Base-by-base conservation (phyloP, 2,888 invertebrate species). In the Tanypteryx hageni region DNA sequence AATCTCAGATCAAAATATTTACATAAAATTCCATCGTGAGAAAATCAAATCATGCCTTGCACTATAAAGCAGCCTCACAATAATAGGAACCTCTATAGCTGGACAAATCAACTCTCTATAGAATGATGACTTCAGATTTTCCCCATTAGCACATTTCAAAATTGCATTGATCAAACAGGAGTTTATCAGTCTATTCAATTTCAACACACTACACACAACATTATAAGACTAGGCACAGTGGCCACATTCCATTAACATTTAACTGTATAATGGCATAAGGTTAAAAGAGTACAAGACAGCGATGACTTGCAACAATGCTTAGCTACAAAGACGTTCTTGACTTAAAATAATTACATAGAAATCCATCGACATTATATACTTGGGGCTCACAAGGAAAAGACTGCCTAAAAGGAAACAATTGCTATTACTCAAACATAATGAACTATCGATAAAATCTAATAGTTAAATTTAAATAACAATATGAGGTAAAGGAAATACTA, bases 111-210 rank as follows among this genome's bases (percentile, higher is more conserved):
- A 86, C 27, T 27, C 22, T 89, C 68, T 68, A 64, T 68, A 89
- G n/a, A 86, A 89, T 31, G 27, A 18, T 85, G n/a, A 57, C 31
- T 64, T 61, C 31, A 61, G 27, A 11, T 68, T 89, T 61, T 64
- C 89, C 89, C 64, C 89, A 68, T 10, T 44, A 89, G 89, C 64
- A 22, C 89, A 44, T 89, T 44, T 64, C 64, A 64, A 89, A 89
- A 89, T 89, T 89, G 89, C 89, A 89, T 89, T 89, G 89, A 89
- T 89, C 61, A 89, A 68, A 44, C 18, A 64, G 89, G 89, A 89
- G 61, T 89, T 59, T 68, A 64, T 89, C 89, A 89, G 89, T 89
- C 89, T 89, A 89, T 89, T 89, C 64, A 68, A 89, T 44, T 61
- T 68, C 89, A 89, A 89, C 89, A 27, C 64, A 89, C 89, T 89